Evolutionary conservation across 1,140 invertebrate species (phyloP), one percentile per base, ranked within the genome.

Genomic region (Heliconius congener): DNA sequence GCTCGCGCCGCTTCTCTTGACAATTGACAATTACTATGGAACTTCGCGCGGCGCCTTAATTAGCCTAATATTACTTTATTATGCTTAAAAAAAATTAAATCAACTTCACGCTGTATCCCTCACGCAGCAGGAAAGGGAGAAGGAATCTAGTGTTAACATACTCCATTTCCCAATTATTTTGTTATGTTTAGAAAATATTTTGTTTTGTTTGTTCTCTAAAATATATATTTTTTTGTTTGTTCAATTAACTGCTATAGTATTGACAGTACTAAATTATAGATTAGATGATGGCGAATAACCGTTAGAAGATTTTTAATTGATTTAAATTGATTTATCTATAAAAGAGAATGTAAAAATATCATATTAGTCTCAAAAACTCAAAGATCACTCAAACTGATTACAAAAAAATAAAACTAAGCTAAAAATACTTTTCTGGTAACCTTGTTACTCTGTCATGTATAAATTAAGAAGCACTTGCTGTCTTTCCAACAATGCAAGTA

Each of bases 11-110:
- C 77, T 88, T 88, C 85, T 82, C 86, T 86, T 76, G 80, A 77
- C 77, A 87, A 88, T 89, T 87, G 86, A 76, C 84, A 86, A 89
- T 86, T 88, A 83, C 81, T 18, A 71, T 72, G 70, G 74, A 78
- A 78, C 71, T 55, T 81, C 81, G 72, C 71, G 74, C 73, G 71
- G 70, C 73, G 52, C 74, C 77, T 74, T 57, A 30, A 72, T 79
- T 71, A 27, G 5, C 34, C 34, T n/a, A 39, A 27, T 39, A 3
- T 19, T 37, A 42, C 1, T 57, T 75, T 75, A 9, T 75, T 60
- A 5, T 66, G 23, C 27, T 9, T 27, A 11, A 46, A 46, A 46
- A 46, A 16, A 46, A 46, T 46, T 37, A 4, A 16, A 46, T 46
- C 13, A 46, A 3, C 0, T 46, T 46, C 2, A 46, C 42, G 42